These are phyloP conservation scores for Percopsis transmontana DNA, from an alignment of 2,113 vertebrate species.

Conservation along the genomic window DNA sequence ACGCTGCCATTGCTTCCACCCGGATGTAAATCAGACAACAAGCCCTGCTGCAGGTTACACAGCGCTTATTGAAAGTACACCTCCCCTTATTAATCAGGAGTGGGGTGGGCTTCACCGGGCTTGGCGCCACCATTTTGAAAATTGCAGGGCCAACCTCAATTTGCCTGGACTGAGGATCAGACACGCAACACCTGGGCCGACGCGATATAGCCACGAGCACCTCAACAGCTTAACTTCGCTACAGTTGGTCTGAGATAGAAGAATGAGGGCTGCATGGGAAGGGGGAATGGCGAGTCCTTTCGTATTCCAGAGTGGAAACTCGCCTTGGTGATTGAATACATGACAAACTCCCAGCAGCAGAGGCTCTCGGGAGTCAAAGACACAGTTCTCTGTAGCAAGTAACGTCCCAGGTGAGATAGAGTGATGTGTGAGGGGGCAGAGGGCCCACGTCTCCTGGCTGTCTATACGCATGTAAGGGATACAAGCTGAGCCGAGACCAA, in stretches of 20 bases:
- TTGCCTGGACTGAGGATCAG: conserved; percentile 15
- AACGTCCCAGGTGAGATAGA: conserved; percentile 11
- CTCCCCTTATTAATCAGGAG: conserved; percentile 31
- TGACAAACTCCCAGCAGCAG: conserved; percentile 31
- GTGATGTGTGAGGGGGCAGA: conserved; percentile 8
- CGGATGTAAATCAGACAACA: conserved; percentile 2
- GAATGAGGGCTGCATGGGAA: conserved; percentile 19
- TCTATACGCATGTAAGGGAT: neutral
- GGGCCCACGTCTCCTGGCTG: neutral
- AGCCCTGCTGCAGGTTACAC: neutral
- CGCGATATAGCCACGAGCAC: conserved; percentile 21
- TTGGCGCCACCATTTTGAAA: conserved; percentile 1
- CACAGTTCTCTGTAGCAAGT: conserved; percentile 18
- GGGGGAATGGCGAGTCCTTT: conserved; percentile 9
- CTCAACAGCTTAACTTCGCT: conserved; percentile 19
- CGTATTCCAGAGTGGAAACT: conserved; percentile 33
- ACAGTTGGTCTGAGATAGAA: conserved; percentile 19
- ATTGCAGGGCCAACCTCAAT: conserved; percentile 32
- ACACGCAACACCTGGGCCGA: conserved; percentile 25
- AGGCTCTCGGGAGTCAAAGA: conserved; percentile 35
- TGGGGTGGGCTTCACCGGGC: neutral
- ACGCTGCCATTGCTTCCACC: neutral
- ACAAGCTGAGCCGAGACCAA: neutral
- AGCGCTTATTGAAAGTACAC: conserved; percentile 18
- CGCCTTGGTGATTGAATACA: conserved; percentile 36